Evolutionary conservation across 2,113 vertebrate genomes (phyloP).

Genomic region (Sebastes schlegelii): DNA sequence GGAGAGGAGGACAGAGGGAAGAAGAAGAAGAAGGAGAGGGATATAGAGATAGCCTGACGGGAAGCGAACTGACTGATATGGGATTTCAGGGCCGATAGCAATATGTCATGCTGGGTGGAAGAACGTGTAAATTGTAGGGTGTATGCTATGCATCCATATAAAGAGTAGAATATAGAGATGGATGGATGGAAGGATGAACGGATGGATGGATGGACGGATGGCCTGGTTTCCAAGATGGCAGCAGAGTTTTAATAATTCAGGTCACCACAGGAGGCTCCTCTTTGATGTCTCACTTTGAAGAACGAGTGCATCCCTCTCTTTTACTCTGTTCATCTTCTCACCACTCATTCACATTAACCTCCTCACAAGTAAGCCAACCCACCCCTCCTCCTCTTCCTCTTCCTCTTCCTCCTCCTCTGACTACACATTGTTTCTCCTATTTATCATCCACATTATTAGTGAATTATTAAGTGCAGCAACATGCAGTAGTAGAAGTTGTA

Average conservation of each 20-base stretch:
- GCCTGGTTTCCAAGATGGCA: conserved; percentile 69
- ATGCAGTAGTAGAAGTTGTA: background rate
- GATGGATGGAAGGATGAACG: background rate
- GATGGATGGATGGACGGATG: background rate
- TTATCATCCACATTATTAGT: background rate
- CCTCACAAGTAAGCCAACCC: conserved; percentile 15
- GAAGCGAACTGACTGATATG: conserved; percentile 22
- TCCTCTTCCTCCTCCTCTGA: background rate
- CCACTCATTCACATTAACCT: conserved; percentile 26
- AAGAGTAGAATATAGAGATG: background rate
- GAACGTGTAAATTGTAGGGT: conserved; percentile 17
- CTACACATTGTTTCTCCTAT: background rate
- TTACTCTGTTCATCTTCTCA: conserved; percentile 36
- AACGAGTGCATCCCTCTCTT: conserved; percentile 56
- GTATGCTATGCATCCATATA: conserved; percentile 1
- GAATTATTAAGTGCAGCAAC: background rate
- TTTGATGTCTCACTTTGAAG: conserved; percentile 82
- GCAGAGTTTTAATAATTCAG: conserved; percentile 81
- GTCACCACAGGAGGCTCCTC: conserved; percentile 78
- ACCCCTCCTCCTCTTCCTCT: background rate
- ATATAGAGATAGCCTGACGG: background rate
- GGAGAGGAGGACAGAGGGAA: conserved; percentile 19
- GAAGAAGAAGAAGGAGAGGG: conserved; percentile 4
- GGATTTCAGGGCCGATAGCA: conserved; percentile 18
- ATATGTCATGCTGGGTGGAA: conserved; percentile 34